These are phyloP conservation scores for Choristoneura fumiferana DNA, from an alignment of 1,140 invertebrate genomes.

Conservation along the genomic window DNA sequence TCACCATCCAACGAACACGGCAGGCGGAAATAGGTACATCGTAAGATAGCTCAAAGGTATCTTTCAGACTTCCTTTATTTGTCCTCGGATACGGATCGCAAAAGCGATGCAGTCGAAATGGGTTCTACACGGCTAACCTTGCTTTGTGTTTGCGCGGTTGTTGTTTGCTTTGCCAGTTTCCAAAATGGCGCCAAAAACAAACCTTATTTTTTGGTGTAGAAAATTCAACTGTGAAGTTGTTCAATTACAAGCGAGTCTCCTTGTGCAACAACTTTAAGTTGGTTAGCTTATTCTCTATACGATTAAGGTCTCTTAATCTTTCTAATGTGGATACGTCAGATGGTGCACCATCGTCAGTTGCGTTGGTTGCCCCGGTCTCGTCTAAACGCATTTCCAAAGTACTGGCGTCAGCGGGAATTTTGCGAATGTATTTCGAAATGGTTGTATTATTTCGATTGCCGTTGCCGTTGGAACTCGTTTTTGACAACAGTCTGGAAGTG, in stretches of 20 bases:
- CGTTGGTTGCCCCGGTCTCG: slow-evolving; percentile 23
- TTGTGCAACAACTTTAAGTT: slow-evolving; percentile 51
- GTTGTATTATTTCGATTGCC: slow-evolving; percentile 20
- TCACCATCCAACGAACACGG: too few relatives aligned
- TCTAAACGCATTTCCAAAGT: slow-evolving; percentile 31
- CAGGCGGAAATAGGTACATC: neutral
- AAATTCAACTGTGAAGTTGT: too few relatives aligned
- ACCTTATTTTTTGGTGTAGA: too few relatives aligned
- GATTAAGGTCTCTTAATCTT: slow-evolving; percentile 65
- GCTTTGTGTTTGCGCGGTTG: slow-evolving; percentile 24
- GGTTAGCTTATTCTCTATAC: slow-evolving; percentile 67
- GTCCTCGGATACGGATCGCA: neutral
- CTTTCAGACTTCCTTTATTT: neutral
- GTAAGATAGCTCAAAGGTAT: neutral
- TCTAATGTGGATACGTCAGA: slow-evolving; percentile 68
- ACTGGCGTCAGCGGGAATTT: slow-evolving; percentile 44
- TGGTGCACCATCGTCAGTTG: slow-evolving; percentile 41
- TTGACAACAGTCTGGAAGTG: neutral
- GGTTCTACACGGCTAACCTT: neutral
- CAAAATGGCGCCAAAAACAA: slow-evolving; percentile 13
- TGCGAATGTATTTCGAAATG: slow-evolving; percentile 56
- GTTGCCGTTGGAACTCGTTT: neutral
- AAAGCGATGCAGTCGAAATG: neutral
- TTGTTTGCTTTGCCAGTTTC: neutral
- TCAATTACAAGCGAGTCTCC: slow-evolving; percentile 56